A percentile compares a stretch with the other conserved stretches of the same genome.
Evolutionary conservation across 2,797 vertebrate genomes (phyloP).

Genomic region (Channa striata): DNA sequence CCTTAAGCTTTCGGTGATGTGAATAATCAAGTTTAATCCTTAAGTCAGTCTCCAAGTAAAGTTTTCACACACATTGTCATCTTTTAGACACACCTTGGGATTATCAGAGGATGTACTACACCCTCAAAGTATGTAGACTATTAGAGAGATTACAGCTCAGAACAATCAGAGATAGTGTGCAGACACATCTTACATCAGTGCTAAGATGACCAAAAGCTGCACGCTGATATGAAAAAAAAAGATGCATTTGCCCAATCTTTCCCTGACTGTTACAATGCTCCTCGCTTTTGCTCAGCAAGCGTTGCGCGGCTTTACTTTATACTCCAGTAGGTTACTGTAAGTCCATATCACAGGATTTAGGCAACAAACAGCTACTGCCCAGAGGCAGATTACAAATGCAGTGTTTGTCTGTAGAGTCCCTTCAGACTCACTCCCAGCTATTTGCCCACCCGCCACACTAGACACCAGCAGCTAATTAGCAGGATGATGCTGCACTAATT

Average conservation of each 20-base stretch:
- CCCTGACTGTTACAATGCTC: conserved; percentile 21
- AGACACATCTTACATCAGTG: conserved; percentile 46
- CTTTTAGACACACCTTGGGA: conserved; percentile 68
- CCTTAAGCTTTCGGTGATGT: conserved; percentile 82
- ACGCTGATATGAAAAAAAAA: conserved; percentile 46
- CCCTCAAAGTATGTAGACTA: conserved; percentile 66
- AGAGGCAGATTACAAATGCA: conserved; percentile 73
- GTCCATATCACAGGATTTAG: conserved; percentile 66
- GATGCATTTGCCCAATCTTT: conserved; percentile 37
- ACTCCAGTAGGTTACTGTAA: conserved; percentile 49
- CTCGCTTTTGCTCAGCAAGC: conserved; percentile 35
- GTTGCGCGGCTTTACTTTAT: conserved; percentile 25
- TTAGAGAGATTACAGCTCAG: conserved; percentile 63
- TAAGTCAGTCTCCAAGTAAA: conserved; percentile 80
- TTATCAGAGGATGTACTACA: conserved; percentile 75
- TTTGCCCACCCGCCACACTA: conserved; percentile 90
- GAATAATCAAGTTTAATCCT: conserved; percentile 80
- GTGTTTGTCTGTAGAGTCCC: conserved; percentile 89
- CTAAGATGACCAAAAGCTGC: conserved; percentile 60
- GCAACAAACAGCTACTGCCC: conserved; percentile 68
- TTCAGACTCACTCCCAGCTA: conserved; percentile 88
- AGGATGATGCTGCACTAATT: conserved; percentile 98
- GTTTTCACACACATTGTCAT: conserved; percentile 72
- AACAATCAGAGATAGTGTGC: conserved; percentile 61
- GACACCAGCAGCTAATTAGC: conserved; percentile 96